A percentile compares a stretch with the other conserved stretches of the same genome.
These are phyloP conservation scores for Perithous albicinctus DNA, from an alignment of 2,888 invertebrate species.

Conservation along the genomic window DNA sequence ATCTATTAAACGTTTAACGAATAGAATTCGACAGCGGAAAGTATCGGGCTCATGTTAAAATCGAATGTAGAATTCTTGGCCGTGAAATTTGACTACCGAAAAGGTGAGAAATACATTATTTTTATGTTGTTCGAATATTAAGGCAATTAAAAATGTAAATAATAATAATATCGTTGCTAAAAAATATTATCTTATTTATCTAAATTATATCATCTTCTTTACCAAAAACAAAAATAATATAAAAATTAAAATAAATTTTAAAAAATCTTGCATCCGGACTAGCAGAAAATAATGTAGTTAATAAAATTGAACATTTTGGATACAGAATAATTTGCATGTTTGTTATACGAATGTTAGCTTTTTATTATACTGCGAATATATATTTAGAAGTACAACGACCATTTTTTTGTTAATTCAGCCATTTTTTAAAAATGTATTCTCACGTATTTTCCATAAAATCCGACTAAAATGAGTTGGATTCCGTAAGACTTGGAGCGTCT, in stretches of 20 bases:
- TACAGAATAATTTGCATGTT: too few relatives aligned
- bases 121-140: neutral
- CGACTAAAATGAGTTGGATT: too few relatives aligned
- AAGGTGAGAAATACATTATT: neutral
- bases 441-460: too few relatives aligned
- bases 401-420: neutral
- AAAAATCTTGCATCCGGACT: neutral
- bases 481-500: too few relatives aligned
- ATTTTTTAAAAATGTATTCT: too few relatives aligned
- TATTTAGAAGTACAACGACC: neutral
- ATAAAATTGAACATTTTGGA: neutral
- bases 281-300: neutral
- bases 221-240: neutral
- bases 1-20: constrained; percentile 5
- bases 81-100: neutral
- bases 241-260: neutral
- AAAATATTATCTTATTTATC: neutral
- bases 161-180: neutral
- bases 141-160: neutral
- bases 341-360: neutral
- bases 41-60: neutral
- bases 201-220: neutral
- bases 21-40: constrained; percentile 12
- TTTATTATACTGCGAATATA: constrained; percentile 18
- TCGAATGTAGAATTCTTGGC: neutral